Percentiles rank a stretch among this genome's conserved stretches.
Conservation (phyloP, 2,888 invertebrate species). For the Caradrina clavipalpis region DNA sequence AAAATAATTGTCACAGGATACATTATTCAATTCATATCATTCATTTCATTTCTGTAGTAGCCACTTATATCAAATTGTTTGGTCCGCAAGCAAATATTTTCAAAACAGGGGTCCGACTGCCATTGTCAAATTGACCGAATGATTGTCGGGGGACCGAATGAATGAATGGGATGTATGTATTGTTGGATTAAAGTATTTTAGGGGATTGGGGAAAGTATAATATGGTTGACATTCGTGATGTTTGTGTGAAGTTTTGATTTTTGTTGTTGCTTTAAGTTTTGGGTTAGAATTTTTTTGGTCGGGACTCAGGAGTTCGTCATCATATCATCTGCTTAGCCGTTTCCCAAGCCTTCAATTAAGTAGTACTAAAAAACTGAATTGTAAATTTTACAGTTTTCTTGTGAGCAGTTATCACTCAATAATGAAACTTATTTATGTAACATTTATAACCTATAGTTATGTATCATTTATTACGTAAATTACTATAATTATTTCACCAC, state of each 20-base stretch:
- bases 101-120: constrained; percentile 82
- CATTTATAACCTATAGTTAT: too few relatives aligned
- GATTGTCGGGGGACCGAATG: constrained; percentile 80
- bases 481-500: too few relatives aligned
- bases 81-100: constrained; percentile 86
- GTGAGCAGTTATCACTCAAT: too few relatives aligned
- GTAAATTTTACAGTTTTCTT: too few relatives aligned
- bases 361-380: too few relatives aligned
- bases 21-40: constrained; percentile 87
- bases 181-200: constrained; percentile 65
- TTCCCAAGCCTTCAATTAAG: too few relatives aligned
- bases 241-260: constrained; percentile 26
- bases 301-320: too few relatives aligned
- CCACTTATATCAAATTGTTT: constrained; percentile 86
- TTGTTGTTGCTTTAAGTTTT: not conserved
- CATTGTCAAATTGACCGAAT: constrained; percentile 89
- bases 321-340: too few relatives aligned
- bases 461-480: too few relatives aligned
- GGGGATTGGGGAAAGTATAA: constrained; percentile 39
- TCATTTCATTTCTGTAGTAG: constrained; percentile 74
- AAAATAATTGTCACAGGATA: constrained; percentile 71
- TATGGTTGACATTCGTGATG: constrained; percentile 29
- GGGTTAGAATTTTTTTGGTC: not conserved
- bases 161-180: constrained; percentile 67
- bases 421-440: too few relatives aligned